Evolutionary conservation across 2,113 vertebrate genomes (phyloP), one percentile per base, ranked within the genome.

Genomic region (Indri indri): DNA sequence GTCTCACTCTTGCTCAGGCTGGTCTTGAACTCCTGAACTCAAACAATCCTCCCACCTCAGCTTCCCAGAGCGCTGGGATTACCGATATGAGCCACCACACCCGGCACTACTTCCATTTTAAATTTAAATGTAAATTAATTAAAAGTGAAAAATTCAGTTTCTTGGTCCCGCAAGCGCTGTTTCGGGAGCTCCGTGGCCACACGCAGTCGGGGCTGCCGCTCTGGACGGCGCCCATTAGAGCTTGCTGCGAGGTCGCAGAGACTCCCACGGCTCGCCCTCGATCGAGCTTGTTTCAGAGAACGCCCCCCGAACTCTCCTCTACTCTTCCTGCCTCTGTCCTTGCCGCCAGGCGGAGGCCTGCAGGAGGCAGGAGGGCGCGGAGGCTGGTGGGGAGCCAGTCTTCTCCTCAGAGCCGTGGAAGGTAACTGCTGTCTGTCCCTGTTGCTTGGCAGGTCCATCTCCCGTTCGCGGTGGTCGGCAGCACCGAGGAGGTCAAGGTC

Each of bases 401-500:
- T 70, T 52, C n/a, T n/a, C 2, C 0, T 9, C 1, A 0, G n/a
- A 37, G 5, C n/a, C n/a, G 16, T 22, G 14, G 23, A 65, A 70
- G 73, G 1, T 82, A 6, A 90, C 70, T 1, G 0, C 14, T 22
- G 2, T 84, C 16, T 34, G 45, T 47, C 37, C 37, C 6, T 92
- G 14, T 96, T 54, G 40, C 77, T 54, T 52, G 92, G 16, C 98
- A 99, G 99, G 99, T 99, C 77, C 99, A 99, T 70, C 99, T 99
- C 94, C 99, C 99, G 0, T 99, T 99, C 80, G 99, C 99, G 0
- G 99, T 99, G 30, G 99, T 99, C 52, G 99, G 99, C 95, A 99
- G 99, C 97, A 99, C 99, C 0, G 99, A 99, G 97, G 99, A 99
- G 97, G 99, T 99, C 94, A 99, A 99, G 99, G 99, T 99, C 0